phyloP scores from a whole-genome alignment of 2,113 vertebrate genomes.

The Chlorocebus sabaeus region DNA sequence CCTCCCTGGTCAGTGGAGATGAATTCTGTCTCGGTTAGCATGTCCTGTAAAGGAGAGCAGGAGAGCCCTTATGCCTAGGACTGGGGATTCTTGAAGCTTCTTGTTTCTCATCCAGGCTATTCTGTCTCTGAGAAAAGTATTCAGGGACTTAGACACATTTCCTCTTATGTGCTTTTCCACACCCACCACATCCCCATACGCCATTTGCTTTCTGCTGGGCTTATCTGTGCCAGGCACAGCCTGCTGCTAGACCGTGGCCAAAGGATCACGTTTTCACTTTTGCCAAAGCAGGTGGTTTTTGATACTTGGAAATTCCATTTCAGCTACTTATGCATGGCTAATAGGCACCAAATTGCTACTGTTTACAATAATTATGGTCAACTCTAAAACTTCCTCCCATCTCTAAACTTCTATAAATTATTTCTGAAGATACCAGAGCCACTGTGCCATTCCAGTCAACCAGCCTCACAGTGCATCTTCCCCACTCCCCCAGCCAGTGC shows the following conservation, averaged over 20 bases:
- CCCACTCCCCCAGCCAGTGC: accelerated
- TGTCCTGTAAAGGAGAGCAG: not conserved
- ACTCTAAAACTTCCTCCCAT: not conserved
- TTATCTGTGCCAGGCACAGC: not conserved
- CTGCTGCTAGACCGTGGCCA: not conserved
- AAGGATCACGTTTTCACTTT: not conserved
- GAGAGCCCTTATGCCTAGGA: accelerated
- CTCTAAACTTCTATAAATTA: not conserved
- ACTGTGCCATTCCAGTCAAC: not conserved
- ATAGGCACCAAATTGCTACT: not conserved
- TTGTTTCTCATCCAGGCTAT: not conserved
- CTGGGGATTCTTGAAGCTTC: not conserved
- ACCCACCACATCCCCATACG: accelerated
- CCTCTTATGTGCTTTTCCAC: not conserved
- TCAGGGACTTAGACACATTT: accelerated
- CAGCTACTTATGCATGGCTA: not conserved
- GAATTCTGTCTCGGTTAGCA: accelerated
- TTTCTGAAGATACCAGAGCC: not conserved
- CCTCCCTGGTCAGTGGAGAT: accelerated
- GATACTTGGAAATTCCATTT: not conserved
- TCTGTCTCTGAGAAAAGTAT: not conserved
- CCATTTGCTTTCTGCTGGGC: not conserved
- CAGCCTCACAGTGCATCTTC: not conserved
- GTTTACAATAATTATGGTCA: not conserved
- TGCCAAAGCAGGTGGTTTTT: not conserved